A percentile compares a stretch with the other conserved stretches of the same genome.
phyloP scores from a whole-genome alignment of 2,888 invertebrate species.

The Lepetodrilus schrolli region DNA sequence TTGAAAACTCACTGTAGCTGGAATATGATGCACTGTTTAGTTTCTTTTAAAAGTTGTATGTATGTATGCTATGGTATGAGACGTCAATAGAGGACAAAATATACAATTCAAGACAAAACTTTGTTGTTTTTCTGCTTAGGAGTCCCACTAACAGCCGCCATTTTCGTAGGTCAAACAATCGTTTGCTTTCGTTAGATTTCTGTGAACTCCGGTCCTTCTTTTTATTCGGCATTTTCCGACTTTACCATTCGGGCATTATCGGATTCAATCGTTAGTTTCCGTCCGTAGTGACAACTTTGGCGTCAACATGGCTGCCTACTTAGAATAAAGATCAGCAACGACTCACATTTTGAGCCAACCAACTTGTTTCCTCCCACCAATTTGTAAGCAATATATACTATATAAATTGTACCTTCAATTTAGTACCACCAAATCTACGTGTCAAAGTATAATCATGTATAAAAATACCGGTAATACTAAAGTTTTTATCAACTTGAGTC shows the following conservation, averaged over 20 bases:
- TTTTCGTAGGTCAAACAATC: constrained; percentile 26
- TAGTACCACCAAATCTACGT: neutral
- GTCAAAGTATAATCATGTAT: neutral
- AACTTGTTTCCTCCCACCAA: neutral
- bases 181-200: constrained; percentile 24
- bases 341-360: neutral
- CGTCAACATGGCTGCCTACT: constrained; percentile 64
- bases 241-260: constrained; percentile 37
- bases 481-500: neutral
- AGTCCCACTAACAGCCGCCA: constrained; percentile 2
- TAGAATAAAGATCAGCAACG: neutral
- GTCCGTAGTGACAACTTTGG: constrained; percentile 62
- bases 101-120: constrained; percentile 6
- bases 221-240: constrained; percentile 35
- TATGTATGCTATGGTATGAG: neutral
- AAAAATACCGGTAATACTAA: neutral
- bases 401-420: neutral
- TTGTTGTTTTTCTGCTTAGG: constrained; percentile 19
- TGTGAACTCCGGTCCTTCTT: constrained; percentile 40
- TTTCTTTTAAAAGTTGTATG: neutral
- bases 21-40: neutral
- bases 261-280: constrained; percentile 42
- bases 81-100: neutral
- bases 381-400: neutral
- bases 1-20: neutral